Base-by-base conservation (phyloP, 1,140 invertebrate genomes). In the Choristoneura fumiferana region DNA sequence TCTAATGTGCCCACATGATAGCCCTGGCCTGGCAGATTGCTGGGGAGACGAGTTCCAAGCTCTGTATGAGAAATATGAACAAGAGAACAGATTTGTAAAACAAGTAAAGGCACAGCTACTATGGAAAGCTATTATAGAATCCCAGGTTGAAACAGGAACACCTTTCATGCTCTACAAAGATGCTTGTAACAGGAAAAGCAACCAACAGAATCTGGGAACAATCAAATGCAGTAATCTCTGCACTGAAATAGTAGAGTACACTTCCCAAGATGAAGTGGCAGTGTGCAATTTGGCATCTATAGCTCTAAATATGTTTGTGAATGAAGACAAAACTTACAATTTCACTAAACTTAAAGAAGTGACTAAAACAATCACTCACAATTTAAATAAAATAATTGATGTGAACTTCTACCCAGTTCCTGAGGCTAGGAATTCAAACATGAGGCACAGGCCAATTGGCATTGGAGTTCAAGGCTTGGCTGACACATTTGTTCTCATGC, bases 111-210 rank as follows among this genome's bases (percentile, higher is more conserved):
- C 99, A 0, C 96, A 97, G 83, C 89, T 94, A 61, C 78, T 99
- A 39, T 99, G 98, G 98, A 96, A 94, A 73, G 95, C 97, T 14
- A 98, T 99, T 61, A 94, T 99, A 65, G 95, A 97, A 78, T 93
- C 98, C 0, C 99, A 99, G 91, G 96, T 98, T 3, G 99, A 99
- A 92, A 99, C 98, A 12, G 99, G 99, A 18, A 98, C 95, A 12
- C 98, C 99, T 4, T 99, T 98, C 80, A 99, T 99, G 96, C 87
- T 98, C 0, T 99, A 98, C 79, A 99, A 99, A 89, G 99, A 99
- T 91, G 93, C 97, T 10, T 99, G 98, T 75, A 99, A 99, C 81
- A 90, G 95, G 6, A 99, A 99, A 90, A 97, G 96, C 53, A 99
- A 99, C 87, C 99, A 99, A 79, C 94, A 99, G 87, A 99, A 99